Evolutionary conservation across 2,113 vertebrate genomes (phyloP), one percentile per base, ranked within the genome.

Genomic region (Lophotis ruficrista): DNA sequence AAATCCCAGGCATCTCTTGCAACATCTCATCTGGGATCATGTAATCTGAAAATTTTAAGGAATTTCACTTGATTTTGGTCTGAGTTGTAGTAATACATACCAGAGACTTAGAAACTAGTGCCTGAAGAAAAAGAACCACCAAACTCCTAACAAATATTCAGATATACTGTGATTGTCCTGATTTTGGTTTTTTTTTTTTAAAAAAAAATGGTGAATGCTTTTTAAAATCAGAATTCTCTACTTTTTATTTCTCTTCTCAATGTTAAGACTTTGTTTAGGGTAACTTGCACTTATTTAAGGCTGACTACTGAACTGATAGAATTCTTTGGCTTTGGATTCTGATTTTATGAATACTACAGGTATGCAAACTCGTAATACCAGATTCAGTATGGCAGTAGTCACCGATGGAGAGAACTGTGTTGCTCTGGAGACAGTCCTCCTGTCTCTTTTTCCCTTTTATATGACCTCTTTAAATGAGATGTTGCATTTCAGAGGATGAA

Each of bases 401-500:
- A 64, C 10, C 37, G 30, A 3, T 51, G 51, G 50, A 60, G 54
- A 85, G 51, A 81, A 6, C 50, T 68, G 47, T 72, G 79, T 70
- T 90, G 60, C 60, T 91, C 87, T 41, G 33, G 66, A 85, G 87
- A 78, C 28, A 58, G 18, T 27, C 5, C 47, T 61, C 53, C 57
- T 60, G 50, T n/a, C 23, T 45, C 30, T 12, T 60, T 56, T 24
- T 4, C 21, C 8, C 13, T 80, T 57, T 53, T 62, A 19, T 86
- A 50, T 88, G 87, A 37, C 41, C 37, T 88, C 28, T 91, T 94
- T 75, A 89, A 83, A 83, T 80, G 65, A 75, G 70, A 65, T 58
- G 62, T 62, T 94, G 30, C 53, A 48, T 95, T 94, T 79, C 68
- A 66, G 45, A 66, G 75, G 70, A 83, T 83, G 72, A 91, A 92